Conservation (phyloP, 2,888 invertebrate genomes). For the Oscheius myriophilus region DNA sequence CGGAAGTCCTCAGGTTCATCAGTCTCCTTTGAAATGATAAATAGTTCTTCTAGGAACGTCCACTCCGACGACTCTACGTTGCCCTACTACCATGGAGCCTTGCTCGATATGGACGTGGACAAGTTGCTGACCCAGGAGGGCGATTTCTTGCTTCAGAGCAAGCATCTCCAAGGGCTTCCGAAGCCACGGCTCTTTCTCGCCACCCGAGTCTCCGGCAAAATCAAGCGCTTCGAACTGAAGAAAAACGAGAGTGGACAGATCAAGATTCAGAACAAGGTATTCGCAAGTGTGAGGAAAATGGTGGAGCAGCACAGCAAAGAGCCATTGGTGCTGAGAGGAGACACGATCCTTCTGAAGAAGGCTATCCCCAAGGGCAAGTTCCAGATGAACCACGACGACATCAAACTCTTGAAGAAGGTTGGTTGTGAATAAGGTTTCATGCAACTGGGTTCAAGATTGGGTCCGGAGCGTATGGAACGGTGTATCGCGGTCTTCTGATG, state of each 20-base stretch:
- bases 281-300: constrained; percentile 4
- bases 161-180: constrained; percentile 3
- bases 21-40: no score
- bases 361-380: constrained; percentile 58
- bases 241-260: constrained; percentile 1
- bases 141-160: constrained; percentile 16
- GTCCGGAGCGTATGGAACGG: constrained; percentile 61
- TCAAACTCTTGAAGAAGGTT: constrained; percentile 57
- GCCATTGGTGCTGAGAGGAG: constrained; percentile 22
- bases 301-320: constrained; percentile 38
- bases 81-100: constrained; percentile 59
- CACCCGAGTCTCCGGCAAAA: neutral
- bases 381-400: constrained; percentile 56
- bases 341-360: constrained; percentile 44
- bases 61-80: constrained; percentile 16
- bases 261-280: neutral
- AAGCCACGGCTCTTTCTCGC: constrained; percentile 13
- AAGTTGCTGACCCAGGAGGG: constrained; percentile 17
- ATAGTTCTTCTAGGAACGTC: no score
- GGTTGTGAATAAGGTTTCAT: neutral
- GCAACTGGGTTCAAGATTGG: constrained; percentile 25
- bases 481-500: constrained; percentile 55
- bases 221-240: constrained; percentile 13
- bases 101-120: constrained; percentile 52
- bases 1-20: neutral